Evolutionary conservation across 1,140 invertebrate genomes (phyloP), one percentile per base, ranked within the genome.

Genomic region (Drosophila tani): DNA sequence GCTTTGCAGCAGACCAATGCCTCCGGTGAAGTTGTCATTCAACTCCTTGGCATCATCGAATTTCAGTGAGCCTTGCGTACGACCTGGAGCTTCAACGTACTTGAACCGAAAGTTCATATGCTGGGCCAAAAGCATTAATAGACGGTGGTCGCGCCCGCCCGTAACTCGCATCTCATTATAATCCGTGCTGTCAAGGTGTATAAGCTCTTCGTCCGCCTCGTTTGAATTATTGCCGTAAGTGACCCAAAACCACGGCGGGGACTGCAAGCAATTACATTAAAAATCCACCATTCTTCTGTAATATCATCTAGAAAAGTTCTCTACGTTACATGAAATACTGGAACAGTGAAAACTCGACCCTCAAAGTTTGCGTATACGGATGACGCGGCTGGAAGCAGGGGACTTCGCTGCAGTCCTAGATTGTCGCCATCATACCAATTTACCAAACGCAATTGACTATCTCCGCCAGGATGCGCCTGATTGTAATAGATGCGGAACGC

Each of bases 221-320:
- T 41, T 55, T 41, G 59, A 81, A 43, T 70, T 73, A 29, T 85
- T 95, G 21, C 93, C 93, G 82, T 95, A 95, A 38, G 91, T 93
- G 0, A 96, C 95, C 87, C 96, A 96, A 90, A 95, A 94, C 96
- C 96, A 96, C 3, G 96, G 96, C 0, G 96, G 96, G 57, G 95
- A 95, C 96, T 96, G 82, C 5, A 91, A 92, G 60, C 2, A 41
- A 53, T n/a, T 21, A 9, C 9, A 50, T 21, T 8, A 11, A 38
- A 21, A 14, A 29, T 41, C 17, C 14, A 9, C 32, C 12, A 17
- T 51, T 14, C 5, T 5, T 35, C 4, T 46, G 7, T 11, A 7
- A 40, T 8, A 9, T 12, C 8, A 8, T 38, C 0, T 43, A 15
- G 3, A 7, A 29, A n/a, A 5, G 2, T 12, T 6, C 5, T 19